Conservation (phyloP, 2,113 vertebrate genomes). For the Cyprinodon brontotheroides region DNA sequence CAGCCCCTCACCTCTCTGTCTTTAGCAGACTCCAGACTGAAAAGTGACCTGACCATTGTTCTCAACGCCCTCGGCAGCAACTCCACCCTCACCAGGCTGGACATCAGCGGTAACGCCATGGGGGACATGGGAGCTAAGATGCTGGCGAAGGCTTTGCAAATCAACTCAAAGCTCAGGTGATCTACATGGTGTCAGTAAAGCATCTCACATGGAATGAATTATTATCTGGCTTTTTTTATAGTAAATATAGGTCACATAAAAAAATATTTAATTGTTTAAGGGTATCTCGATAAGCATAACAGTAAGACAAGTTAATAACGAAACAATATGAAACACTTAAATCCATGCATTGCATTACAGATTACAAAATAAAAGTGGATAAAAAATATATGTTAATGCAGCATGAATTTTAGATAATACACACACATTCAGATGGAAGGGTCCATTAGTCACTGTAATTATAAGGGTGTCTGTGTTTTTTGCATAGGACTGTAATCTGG, state of each 20-base stretch:
- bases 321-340: neutral
- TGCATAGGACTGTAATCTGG: constrained; percentile 94
- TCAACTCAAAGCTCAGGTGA: constrained; percentile 97
- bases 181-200: neutral
- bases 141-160: constrained; percentile 96
- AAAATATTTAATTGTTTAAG: neutral
- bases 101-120: constrained; percentile 97
- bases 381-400: neutral
- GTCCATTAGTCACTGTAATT: neutral
- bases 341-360: neutral
- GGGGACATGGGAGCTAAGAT: constrained; percentile 98
- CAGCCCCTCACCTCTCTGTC: constrained; percentile 95
- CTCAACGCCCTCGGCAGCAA: constrained; percentile 97
- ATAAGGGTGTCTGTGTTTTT: neutral
- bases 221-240: neutral
- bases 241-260: neutral
- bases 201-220: neutral
- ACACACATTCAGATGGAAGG: no score
- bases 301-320: no score
- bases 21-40: constrained; percentile 94
- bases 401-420: neutral
- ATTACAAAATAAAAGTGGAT: neutral
- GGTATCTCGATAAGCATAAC: neutral
- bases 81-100: constrained; percentile 91
- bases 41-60: constrained; percentile 92